Percentiles rank a stretch among this genome's conserved stretches.
Evolutionary conservation across 2,888 invertebrate species (phyloP).

Genomic region (Polyommatus icarus): DNA sequence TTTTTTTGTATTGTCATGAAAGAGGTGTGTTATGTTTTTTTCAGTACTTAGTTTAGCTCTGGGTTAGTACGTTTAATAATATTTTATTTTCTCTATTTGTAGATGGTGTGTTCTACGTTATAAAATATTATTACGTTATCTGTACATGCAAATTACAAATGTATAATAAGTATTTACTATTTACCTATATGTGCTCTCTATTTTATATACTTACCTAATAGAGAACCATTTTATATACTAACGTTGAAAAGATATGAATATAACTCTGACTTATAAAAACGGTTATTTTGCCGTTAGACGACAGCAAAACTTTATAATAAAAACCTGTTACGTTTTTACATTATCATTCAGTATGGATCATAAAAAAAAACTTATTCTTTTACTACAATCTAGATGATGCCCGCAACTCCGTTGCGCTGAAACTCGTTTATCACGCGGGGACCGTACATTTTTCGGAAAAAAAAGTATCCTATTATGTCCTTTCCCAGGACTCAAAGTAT

Average conservation of each 20-base stretch:
- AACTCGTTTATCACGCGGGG: too few relatives aligned
- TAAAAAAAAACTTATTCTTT: not conserved
- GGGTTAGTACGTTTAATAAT: not conserved
- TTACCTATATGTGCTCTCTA: too few relatives aligned
- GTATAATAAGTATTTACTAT: too few relatives aligned
- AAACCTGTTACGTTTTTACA: not conserved
- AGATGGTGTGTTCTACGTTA: too few relatives aligned
- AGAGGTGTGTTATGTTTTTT: not conserved
- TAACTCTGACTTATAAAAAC: not conserved
- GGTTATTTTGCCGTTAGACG: not conserved
- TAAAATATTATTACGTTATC: too few relatives aligned
- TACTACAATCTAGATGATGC: not conserved
- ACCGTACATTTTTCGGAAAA: too few relatives aligned
- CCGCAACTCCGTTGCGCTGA: too few relatives aligned
- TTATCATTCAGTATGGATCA: not conserved
- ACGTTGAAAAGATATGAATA: too few relatives aligned
- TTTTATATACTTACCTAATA: too few relatives aligned
- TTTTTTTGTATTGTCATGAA: slow-evolving; percentile 10
- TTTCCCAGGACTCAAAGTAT: too few relatives aligned
- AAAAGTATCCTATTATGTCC: too few relatives aligned
- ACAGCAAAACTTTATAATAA: not conserved
- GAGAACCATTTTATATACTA: not conserved
- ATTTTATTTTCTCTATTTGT: not conserved
- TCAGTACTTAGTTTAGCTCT: not conserved
- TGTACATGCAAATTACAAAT: too few relatives aligned